Evolutionary conservation across 2,797 vertebrate genomes (phyloP).

Genomic region (Rallus crepitans): DNA sequence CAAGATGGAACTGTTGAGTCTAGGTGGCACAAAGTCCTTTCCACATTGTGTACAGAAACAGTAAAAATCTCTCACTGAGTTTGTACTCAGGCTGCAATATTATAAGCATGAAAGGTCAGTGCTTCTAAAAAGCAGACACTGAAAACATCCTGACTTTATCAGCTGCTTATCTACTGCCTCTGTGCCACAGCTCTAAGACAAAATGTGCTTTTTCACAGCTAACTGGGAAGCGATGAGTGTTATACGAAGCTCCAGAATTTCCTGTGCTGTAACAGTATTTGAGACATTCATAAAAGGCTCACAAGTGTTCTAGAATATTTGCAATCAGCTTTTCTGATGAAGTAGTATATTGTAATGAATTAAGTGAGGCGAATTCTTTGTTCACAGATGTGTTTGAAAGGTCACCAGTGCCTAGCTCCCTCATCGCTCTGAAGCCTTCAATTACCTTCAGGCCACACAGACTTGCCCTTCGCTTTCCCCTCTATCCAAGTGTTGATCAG

Average conservation of each 20-base stretch:
- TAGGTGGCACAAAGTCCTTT: neutral
- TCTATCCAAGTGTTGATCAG: neutral
- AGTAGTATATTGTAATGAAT: neutral
- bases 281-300: neutral
- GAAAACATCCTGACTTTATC: neutral
- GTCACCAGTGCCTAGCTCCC: neutral
- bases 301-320: neutral
- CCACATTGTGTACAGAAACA: rapidly evolving
- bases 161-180: neutral
- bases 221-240: neutral
- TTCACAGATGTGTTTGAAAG: neutral
- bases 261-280: neutral
- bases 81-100: neutral
- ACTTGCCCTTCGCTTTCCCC: neutral
- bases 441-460: neutral
- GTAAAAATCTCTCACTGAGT: neutral
- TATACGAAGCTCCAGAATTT: neutral
- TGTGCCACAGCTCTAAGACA: neutral
- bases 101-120: neutral
- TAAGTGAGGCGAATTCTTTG: neutral
- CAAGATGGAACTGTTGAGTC: neutral
- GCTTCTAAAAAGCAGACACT: neutral
- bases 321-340: neutral
- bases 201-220: neutral
- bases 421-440: neutral